Evolutionary conservation across 2,888 invertebrate species (phyloP), one percentile per base, ranked within the genome.

Genomic region (Arctia plantaginis): DNA sequence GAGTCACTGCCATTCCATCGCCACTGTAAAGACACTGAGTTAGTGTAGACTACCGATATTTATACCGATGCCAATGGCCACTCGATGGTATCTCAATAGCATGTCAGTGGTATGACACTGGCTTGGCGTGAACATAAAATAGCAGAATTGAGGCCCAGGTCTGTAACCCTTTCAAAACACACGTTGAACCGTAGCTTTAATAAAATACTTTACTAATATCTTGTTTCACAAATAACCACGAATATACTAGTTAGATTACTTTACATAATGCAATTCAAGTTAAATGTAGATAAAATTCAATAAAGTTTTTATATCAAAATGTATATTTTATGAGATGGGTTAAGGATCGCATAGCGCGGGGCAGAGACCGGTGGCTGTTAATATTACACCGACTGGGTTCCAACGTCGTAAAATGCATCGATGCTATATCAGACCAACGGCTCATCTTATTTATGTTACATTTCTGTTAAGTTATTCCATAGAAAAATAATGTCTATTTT

Each of bases 371-470:
- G 33, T 64, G 44, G 35, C 65, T 47, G 44, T 71, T 47, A 71
- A 71, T 71, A 71, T 66, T 51, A 66, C 65, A 66, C 51, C 71
- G 20, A 66, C 51, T 66, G 71, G 66, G 51, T 51, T 7, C 27
- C n/a, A 39, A 55, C 35, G 51, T 71, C 55, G 66, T 71, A 51
- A 71, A 66, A 35, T 71, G 71, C 71, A 71, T 55, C 55, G 66
- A 66, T 13, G 51, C 55, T 55, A 66, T 71, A 39, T 66, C 8
- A 47, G 15, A 4, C 13, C 47, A 51, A 47, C 71, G 27, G 66
- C n/a, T 27, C 39, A 39, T 71, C 27, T 71, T 66, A 51, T 71
- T 47, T 65, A 23, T 30, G 30, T 7, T 27, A 59, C 27, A 59
- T 59, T 27, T 15, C 20, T 44, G 15, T 44, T 55, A 20, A 47